Conservation (phyloP, 1,140 invertebrate genomes). For the Parapsyche elsis region DNA sequence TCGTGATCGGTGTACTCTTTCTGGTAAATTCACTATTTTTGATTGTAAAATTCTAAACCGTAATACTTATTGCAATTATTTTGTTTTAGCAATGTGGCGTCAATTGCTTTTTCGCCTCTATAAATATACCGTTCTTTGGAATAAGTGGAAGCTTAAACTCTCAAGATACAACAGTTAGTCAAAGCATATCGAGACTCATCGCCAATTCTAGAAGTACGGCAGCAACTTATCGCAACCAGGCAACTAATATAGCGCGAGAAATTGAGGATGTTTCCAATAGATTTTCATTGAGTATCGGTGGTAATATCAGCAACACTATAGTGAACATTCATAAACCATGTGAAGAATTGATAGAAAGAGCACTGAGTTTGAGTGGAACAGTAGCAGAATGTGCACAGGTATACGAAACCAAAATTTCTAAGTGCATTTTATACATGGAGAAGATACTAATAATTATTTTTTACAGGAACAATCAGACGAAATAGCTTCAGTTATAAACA, state of each 20-base stretch:
- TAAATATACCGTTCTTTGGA: neutral
- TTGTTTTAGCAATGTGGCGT: slow-evolving; percentile 7
- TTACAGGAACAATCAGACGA: neutral
- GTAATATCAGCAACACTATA: neutral
- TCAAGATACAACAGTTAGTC: neutral
- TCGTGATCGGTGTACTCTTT: too few species aligned
- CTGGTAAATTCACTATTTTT: too few species aligned
- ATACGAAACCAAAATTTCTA: neutral
- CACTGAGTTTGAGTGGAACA: neutral
- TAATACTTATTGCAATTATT: neutral
- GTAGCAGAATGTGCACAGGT: slow-evolving; percentile 6
- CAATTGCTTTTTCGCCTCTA: neutral
- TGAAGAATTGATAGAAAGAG: neutral
- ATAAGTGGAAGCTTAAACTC: neutral
- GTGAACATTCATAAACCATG: neutral
- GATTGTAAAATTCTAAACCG: too few species aligned
- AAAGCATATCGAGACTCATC: neutral
- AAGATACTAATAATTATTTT: too few species aligned
- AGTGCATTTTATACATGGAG: too few species aligned
- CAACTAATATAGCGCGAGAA: neutral
- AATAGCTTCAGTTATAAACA: neutral
- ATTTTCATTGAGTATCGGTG: neutral
- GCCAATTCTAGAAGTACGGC: neutral
- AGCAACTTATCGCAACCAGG: neutral
- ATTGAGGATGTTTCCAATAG: neutral